Base-by-base conservation (phyloP, 2,113 vertebrate species). In the Eupsittula cactorum region DNA sequence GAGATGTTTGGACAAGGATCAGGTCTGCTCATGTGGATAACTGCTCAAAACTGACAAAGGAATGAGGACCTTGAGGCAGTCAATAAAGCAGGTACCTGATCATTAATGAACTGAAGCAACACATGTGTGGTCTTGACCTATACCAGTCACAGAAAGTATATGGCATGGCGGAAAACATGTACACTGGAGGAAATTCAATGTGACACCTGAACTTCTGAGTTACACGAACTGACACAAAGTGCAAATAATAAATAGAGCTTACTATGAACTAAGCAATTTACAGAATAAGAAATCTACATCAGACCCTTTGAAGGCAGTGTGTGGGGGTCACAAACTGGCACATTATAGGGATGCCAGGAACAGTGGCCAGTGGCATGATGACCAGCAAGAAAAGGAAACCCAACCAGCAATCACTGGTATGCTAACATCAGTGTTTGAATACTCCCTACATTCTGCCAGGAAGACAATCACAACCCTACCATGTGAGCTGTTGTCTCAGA, bases 11-110 rank as follows among this genome's bases (percentile, higher is more conserved):
- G 60, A 46, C 55, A 88, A 91, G 33, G 25, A 91, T 64, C 53
- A 73, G 65, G 78, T 60, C n/a, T 39, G 23, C 35, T 85, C 25
- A 15, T 1, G 2, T 49, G 79, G 70, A 82, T 92, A 91, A 88
- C 28, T 65, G 87, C 49, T 85, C 60, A 69, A 70, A 92, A 88
- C 65, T 75, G 49, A 91, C 49, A 55, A 44, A 88, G 44, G 60
- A 94, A 85, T 46, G 49, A 85, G 39, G 44, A 88, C 42, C 16
- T 70, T 70, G 41, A 81, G 70, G 14, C 23, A 55, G 60, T 88
- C 52, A 0, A 69, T 90, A 85, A 25, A 85, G 63, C 37, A 85
- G 41, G 49, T 87, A 78, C 52, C 67, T 87, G 41, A 93, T 50
- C 75, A 73, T 60, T 82, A 90, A 87, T 24, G 62, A 88, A 91